Evolutionary conservation across 2,888 invertebrate species (phyloP).

Genomic region (Fragum sueziense): DNA sequence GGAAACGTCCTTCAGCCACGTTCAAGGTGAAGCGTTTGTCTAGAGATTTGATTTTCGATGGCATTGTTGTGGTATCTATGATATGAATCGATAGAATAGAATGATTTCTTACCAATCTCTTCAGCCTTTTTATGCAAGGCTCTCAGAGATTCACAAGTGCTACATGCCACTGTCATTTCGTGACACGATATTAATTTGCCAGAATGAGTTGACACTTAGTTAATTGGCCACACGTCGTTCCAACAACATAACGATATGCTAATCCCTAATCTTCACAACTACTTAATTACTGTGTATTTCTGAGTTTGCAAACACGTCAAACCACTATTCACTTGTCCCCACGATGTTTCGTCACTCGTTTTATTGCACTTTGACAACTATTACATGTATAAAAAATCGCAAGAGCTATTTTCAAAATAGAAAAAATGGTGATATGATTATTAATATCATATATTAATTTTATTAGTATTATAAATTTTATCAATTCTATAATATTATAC

Average conservation of each 20-base stretch:
- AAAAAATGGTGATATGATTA: no score
- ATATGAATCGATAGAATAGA: not conserved
- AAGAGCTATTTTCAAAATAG: no score
- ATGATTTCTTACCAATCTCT: not conserved
- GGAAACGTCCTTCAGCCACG: conserved; percentile 61
- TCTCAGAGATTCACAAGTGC: not conserved
- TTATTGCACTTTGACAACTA: no score
- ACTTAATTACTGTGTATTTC: not conserved
- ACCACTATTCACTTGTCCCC: not conserved
- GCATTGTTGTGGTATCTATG: conserved; percentile 10
- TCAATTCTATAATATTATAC: no score
- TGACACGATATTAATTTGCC: not conserved
- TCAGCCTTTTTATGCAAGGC: not conserved
- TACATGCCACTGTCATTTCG: not conserved
- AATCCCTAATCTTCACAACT: not conserved
- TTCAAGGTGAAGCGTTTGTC: conserved; percentile 35
- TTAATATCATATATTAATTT: no score
- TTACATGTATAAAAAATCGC: no score
- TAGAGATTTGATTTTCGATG: conserved; percentile 34
- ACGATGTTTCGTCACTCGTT: no score
- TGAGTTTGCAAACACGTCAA: not conserved
- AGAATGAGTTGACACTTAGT: conserved; percentile 33
- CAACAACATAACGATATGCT: conserved; percentile 17
- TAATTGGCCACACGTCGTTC: conserved; percentile 40
- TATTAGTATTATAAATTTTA: no score